These are phyloP conservation scores for Drosophila willistoni DNA, from an alignment of 1,140 invertebrate species.

Conservation along the genomic window DNA sequence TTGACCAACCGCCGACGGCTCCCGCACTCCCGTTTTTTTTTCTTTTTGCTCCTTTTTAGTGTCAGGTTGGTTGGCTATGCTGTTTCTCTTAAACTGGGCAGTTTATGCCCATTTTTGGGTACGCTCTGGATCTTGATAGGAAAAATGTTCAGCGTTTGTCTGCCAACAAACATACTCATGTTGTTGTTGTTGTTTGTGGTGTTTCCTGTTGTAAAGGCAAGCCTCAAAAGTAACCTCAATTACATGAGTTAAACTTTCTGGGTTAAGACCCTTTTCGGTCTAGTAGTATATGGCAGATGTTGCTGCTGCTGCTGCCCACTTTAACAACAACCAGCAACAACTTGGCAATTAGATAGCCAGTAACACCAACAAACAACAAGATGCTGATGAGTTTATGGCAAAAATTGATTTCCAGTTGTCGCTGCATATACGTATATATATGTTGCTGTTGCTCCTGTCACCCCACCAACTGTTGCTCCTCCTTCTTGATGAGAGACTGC, in stretches of 20 bases:
- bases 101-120: slow-evolving; percentile 73
- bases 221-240: slow-evolving; percentile 72
- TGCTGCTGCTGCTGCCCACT: slow-evolving; percentile 11
- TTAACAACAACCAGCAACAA: slow-evolving; percentile 1
- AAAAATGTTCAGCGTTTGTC: slow-evolving; percentile 73
- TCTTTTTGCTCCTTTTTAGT: neutral
- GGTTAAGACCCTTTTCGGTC: slow-evolving; percentile 69
- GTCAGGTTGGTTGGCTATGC: slow-evolving; percentile 3
- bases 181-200: slow-evolving; percentile 29
- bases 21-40: slow-evolving; percentile 40
- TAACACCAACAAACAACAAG: slow-evolving; percentile 36
- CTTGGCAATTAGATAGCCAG: slow-evolving; percentile 74
- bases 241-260: slow-evolving; percentile 65
- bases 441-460: slow-evolving; percentile 7
- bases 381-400: slow-evolving; percentile 77
- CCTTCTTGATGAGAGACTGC: slow-evolving; percentile 52
- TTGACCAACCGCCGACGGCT: slow-evolving; percentile 56
- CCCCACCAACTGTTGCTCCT: slow-evolving; percentile 1
- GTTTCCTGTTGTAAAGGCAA: slow-evolving; percentile 56
- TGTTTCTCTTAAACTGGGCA: slow-evolving; percentile 31
- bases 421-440: slow-evolving; percentile 39
- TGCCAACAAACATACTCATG: slow-evolving; percentile 53
- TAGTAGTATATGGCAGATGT: neutral
- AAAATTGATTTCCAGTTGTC: slow-evolving; percentile 81
- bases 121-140: slow-evolving; percentile 73